Percentiles rank a stretch among this genome's conserved stretches.
phyloP scores from a whole-genome alignment of 2,888 invertebrate species.

The Eurytoma adleriae region DNA sequence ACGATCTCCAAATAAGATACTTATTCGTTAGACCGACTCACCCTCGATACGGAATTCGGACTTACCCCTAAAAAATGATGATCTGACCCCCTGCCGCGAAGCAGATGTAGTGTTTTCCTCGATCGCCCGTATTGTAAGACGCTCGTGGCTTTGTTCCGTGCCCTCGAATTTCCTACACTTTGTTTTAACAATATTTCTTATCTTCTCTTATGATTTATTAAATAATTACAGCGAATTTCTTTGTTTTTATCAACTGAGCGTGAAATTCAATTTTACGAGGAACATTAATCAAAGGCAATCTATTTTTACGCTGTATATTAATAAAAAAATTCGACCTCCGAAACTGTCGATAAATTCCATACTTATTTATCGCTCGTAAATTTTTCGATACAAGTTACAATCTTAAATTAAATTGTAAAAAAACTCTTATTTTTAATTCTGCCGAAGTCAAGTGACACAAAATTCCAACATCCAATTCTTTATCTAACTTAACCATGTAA shows the following conservation, averaged over 20 bases:
- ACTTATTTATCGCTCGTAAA: no score
- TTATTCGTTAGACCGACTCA: constrained; percentile 45
- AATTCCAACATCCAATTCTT: no score
- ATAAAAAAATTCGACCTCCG: no score
- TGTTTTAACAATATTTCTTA: constrained; percentile 14
- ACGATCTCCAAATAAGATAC: constrained; percentile 46
- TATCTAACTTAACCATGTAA: no score
- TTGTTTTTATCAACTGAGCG: not conserved
- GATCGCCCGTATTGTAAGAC: constrained; percentile 39
- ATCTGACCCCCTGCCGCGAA: constrained; percentile 69
- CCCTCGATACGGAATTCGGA: constrained; percentile 52
- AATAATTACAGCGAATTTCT: constrained; percentile 34
- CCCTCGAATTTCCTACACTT: constrained; percentile 10
- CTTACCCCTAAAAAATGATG: constrained; percentile 73
- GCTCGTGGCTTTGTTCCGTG: constrained; percentile 19
- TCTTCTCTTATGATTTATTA: constrained; percentile 28
- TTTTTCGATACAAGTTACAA: no score
- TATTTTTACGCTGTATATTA: no score
- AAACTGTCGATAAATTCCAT: no score
- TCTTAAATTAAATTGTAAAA: no score
- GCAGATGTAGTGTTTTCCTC: constrained; percentile 72
- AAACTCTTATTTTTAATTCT: no score
- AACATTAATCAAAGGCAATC: no score
- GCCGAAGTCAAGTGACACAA: no score
- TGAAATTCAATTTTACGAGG: no score